Conservation (phyloP, 2,888 invertebrate genomes). For the Apantesis nais region DNA sequence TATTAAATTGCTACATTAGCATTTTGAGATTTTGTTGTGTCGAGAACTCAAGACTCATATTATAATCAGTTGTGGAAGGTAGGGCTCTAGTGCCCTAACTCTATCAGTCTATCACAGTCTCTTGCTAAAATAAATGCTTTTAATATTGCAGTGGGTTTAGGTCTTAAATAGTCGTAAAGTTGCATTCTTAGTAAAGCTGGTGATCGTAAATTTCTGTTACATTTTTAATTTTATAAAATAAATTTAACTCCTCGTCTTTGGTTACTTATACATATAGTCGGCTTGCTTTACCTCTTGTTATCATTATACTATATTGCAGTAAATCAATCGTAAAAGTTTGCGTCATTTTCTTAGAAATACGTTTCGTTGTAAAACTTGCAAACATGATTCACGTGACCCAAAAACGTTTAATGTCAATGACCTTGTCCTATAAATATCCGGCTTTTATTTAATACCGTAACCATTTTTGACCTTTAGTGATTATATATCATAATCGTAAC, state of each 20-base stretch:
- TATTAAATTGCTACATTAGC: background rate
- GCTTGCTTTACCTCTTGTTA: constrained; percentile 21
- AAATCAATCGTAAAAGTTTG: constrained; percentile 31
- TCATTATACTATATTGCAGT: constrained; percentile 22
- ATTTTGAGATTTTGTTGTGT: background rate
- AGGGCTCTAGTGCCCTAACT: background rate
- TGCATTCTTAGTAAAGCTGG: background rate
- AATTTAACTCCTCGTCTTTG: background rate
- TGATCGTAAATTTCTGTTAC: background rate
- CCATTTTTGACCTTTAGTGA: background rate
- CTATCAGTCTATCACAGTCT: background rate
- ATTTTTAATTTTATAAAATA: background rate
- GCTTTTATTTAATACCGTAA: constrained; percentile 4
- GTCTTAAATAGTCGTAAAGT: background rate
- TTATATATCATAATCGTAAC: background rate
- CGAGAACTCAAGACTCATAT: background rate
- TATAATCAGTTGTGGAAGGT: background rate
- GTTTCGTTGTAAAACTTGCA: constrained; percentile 25
- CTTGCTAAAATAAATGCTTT: background rate
- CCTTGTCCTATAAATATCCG: constrained; percentile 14
- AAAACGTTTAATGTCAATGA: constrained; percentile 30
- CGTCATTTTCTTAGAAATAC: constrained; percentile 32
- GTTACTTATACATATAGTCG: background rate
- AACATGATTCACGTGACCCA: constrained; percentile 39
- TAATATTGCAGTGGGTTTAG: background rate